A percentile compares a stretch with the other conserved stretches of the same genome.
Conservation (phyloP, 2,113 vertebrate genomes). For the Eulemur rufifrons region DNA sequence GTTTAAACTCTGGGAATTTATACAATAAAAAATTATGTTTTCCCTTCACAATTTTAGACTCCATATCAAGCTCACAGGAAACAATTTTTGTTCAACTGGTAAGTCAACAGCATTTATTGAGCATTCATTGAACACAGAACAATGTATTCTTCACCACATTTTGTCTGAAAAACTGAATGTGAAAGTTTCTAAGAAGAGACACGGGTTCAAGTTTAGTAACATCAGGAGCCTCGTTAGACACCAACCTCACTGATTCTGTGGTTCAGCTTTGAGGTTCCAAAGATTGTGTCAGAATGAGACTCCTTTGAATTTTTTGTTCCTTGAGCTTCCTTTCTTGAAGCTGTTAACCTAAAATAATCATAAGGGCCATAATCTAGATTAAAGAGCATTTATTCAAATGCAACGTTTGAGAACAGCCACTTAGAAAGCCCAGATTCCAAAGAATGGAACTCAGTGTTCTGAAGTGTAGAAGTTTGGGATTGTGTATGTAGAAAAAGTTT, state of each 20-base stretch:
- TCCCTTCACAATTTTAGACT: background rate
- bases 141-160: background rate
- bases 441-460: no score
- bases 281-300: background rate
- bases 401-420: no score
- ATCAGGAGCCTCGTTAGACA: background rate
- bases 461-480: no score
- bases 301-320: background rate
- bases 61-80: background rate
- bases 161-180: constrained; percentile 18
- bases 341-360: no score
- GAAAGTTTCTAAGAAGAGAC: constrained; percentile 1
- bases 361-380: no score
- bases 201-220: background rate
- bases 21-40: background rate
- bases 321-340: background rate
- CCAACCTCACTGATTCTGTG: background rate
- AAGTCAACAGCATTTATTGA: background rate
- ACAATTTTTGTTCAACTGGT: background rate
- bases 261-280: background rate
- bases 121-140: background rate
- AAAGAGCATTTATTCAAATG: no score
- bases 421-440: no score
- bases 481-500: no score
- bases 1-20: background rate